Evolutionary conservation across 2,113 vertebrate species (phyloP), one percentile per base, ranked within the genome.

Genomic region (Struthio camelus): DNA sequence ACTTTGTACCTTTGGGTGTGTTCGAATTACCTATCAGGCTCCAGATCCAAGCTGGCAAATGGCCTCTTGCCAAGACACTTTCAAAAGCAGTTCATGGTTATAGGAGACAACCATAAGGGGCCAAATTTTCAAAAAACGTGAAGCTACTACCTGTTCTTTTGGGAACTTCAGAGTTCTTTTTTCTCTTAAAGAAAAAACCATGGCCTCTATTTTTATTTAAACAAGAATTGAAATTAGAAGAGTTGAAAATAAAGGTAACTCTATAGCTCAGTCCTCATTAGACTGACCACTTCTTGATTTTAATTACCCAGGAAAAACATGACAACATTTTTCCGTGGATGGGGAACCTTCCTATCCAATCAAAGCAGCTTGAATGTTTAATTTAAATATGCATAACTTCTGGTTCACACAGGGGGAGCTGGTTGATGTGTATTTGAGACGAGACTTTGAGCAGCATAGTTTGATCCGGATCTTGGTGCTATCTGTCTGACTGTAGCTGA

Each of bases 21-120:
- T 89, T 96, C 86, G 91, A 89, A 89, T 85, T 80, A 28, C 95
- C 7, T 85, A 91, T 93, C 86, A 89, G 62, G 62, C 89, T 82
- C 34, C 40, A 90, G 84, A 95, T 93, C 75, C 94, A 96, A 94
- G 84, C 70, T 66, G 28, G 27, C 53, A 92, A 94, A 85, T 84
- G 58, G 81, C 66, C 20, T 80, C 50, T 89, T 94, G 89, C 91
- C 91, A 96, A 84, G 23, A 62, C 77, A 76, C 17, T 85, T 94
- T 80, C 53, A 87, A 89, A 89, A 87, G 32, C 70, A 86, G 62
- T 79, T 91, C 32, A 24, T 85, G 65, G 67, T 82, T 91, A 17
- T 64, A 64, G 38, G 25, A 95, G 67, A 80, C 25, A 71, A 40
- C 14, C 22, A 27, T 58, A 73, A 91, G 40, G 34, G 62, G 24